Evolutionary conservation across 2,797 vertebrate genomes (phyloP), one percentile per base, ranked within the genome.

Genomic region (Pipistrellus pygmaeus): DNA sequence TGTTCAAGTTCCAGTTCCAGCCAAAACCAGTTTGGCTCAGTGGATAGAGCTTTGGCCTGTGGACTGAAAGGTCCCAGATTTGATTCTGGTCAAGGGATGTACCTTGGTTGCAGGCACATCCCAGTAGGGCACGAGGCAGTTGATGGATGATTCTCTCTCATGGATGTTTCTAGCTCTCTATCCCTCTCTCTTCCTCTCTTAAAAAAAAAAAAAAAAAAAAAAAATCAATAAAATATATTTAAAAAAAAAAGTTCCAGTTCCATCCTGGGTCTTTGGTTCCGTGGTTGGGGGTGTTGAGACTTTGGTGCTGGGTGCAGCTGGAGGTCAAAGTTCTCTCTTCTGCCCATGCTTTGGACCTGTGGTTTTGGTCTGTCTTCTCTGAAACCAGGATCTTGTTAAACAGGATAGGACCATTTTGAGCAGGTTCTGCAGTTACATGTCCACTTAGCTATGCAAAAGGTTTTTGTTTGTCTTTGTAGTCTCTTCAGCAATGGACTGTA

Each of bases 391-490:
- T 48, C 41, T 81, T 20, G 18, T 48, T 82, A 46, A 64, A 48
- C 41, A n/a, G 41, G 78, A n/a, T 30, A 46, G 18, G 41, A 66
- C 30, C 41, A 64, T 48, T 46, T 64, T 64, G 60, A 82, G 41
- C 5, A 14, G 18, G 41, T 82, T 82, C 60, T 82, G 57, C 41
- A 82, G 30, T 82, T 64, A 64, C 41, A 32, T 32, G 60, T 53
- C 44, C 66, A 69, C 10, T 91, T 32, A 62, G 13, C 25, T 55
- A 13, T 84, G 14, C 64, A n/a, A 57, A 85, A 88, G 32, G 55
- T 30, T 86, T 92, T 44, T 13, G 20, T 88, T 51, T 88, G 71
- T 78, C 60, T 89, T 80, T 82, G 46, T 46, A 66, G 12, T 71
- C 17, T 64, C 68, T 73, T 55, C 30, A 72, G 69, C 5, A 48